These are phyloP conservation scores for Bostrychus sinensis DNA, from an alignment of 2,113 vertebrate genomes.

Conservation along the genomic window DNA sequence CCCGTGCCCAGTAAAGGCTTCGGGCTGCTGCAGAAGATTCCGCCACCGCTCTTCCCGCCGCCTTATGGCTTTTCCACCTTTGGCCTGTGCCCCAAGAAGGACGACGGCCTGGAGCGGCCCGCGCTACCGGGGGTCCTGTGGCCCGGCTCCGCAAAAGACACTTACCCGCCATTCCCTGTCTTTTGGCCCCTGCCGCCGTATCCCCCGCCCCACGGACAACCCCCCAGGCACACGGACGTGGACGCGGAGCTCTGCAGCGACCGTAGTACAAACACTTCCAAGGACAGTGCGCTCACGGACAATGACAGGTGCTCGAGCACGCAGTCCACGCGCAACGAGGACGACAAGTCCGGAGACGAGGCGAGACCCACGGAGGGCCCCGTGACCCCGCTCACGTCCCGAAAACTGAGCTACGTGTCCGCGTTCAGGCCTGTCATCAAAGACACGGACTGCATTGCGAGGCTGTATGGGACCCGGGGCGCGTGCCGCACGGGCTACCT, in stretches of 20 bases:
- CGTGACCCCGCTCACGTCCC: conserved; percentile 67
- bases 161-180: conserved; percentile 91
- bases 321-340: conserved; percentile 81
- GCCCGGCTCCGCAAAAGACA: conserved; percentile 82
- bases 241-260: conserved; percentile 76
- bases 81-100: conserved; percentile 92
- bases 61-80: conserved; percentile 94
- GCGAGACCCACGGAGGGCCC: conserved; percentile 79
- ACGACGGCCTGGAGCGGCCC: conserved; percentile 80
- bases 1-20: conserved; percentile 96
- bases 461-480: conserved; percentile 89
- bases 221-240: conserved; percentile 77
- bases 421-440: conserved; percentile 96
- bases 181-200: conserved; percentile 94
- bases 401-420: conserved; percentile 92
- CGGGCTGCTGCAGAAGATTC: conserved; percentile 93
- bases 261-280: conserved; percentile 83
- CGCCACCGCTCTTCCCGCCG: conserved; percentile 91
- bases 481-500: conserved; percentile 83
- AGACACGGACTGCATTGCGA: conserved; percentile 92
- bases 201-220: conserved; percentile 82
- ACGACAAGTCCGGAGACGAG: conserved; percentile 86
- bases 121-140: conserved; percentile 78
- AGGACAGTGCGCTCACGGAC: conserved; percentile 76
- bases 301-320: conserved; percentile 86